Conservation (phyloP, 2,888 invertebrate species). For the Mayetiola destructor region DNA sequence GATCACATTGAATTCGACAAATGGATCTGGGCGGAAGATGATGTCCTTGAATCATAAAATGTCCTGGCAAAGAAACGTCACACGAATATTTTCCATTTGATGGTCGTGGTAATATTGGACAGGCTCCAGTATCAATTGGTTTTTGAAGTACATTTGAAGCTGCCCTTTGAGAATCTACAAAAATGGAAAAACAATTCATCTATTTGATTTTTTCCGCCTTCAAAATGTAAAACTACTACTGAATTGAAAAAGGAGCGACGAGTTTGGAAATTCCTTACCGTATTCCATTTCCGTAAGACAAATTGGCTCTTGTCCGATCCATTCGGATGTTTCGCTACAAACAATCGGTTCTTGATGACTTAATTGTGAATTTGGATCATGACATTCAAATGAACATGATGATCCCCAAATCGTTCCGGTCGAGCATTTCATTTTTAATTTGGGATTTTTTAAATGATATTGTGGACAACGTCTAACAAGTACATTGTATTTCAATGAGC, state of each 20-base stretch:
- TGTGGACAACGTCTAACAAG: constrained; percentile 20
- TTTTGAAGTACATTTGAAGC: neutral
- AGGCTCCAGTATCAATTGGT: neutral
- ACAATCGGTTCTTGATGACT: constrained; percentile 19
- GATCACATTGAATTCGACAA: constrained; percentile 20
- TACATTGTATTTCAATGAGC: constrained; percentile 20
- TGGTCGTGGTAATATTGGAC: constrained; percentile 10
- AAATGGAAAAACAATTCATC: neutral
- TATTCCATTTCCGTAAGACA: constrained; percentile 11
- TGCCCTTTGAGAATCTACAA: neutral
- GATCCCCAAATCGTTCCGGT: constrained; percentile 21
- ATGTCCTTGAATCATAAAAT: neutral
- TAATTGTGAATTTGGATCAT: constrained; percentile 17
- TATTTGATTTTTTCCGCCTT: neutral
- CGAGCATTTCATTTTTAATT: constrained; percentile 20
- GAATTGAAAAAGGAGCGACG: neutral
- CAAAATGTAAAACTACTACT: neutral
- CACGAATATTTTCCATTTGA: constrained; percentile 20
- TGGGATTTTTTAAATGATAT: constrained; percentile 17
- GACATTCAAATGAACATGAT: constrained; percentile 20
- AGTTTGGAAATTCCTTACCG: neutral
- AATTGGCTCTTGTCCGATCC: constrained; percentile 20
- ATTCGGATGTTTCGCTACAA: constrained; percentile 20
- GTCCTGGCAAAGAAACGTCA: constrained; percentile 15
- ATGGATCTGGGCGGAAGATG: constrained; percentile 18